These are phyloP conservation scores for Odontamblyopus lacepedii DNA, from an alignment of 2,797 vertebrate genomes.

Conservation along the genomic window DNA sequence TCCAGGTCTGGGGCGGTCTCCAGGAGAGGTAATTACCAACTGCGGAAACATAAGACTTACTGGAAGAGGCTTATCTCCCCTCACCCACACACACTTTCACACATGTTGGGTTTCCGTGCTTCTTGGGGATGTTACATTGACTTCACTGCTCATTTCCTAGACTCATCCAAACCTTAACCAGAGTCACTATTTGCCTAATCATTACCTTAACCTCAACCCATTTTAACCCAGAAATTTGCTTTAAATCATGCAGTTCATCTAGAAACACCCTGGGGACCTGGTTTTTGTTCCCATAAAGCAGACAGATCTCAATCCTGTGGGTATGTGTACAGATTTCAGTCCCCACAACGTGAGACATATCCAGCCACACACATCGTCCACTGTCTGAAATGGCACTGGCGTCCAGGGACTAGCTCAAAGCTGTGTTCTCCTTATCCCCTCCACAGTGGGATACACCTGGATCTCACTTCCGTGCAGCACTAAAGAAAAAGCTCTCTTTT, in stretches of 20 bases:
- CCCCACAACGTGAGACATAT: conserved; percentile 1
- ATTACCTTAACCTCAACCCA: too few relatives aligned
- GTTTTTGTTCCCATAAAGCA: too few relatives aligned
- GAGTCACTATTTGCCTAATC: too few relatives aligned
- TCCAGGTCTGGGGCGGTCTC: conserved; percentile 54
- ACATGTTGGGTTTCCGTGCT: conserved; percentile 14
- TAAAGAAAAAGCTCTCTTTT: background rate
- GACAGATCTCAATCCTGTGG: too few relatives aligned
- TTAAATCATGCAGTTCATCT: too few relatives aligned
- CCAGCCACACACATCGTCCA: conserved; percentile 44
- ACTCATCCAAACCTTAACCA: too few relatives aligned
- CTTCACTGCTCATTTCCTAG: too few relatives aligned
- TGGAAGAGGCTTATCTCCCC: conserved; percentile 58
- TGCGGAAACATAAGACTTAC: conserved; percentile 54
- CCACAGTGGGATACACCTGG: conserved; percentile 2
- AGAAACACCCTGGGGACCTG: too few relatives aligned
- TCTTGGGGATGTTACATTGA: too few relatives aligned
- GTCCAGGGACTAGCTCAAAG: conserved; percentile 35
- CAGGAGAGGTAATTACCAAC: conserved; percentile 67
- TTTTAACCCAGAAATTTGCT: too few relatives aligned
- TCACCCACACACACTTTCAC: conserved; percentile 33
- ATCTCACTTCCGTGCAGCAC: background rate
- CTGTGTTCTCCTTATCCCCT: conserved; percentile 17
- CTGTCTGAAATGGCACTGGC: conserved; percentile 48
- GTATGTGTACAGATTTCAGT: too few relatives aligned